Evolutionary conservation across 2,797 vertebrate genomes (phyloP), one percentile per base, ranked within the genome.

Genomic region (Spatula clypeata): DNA sequence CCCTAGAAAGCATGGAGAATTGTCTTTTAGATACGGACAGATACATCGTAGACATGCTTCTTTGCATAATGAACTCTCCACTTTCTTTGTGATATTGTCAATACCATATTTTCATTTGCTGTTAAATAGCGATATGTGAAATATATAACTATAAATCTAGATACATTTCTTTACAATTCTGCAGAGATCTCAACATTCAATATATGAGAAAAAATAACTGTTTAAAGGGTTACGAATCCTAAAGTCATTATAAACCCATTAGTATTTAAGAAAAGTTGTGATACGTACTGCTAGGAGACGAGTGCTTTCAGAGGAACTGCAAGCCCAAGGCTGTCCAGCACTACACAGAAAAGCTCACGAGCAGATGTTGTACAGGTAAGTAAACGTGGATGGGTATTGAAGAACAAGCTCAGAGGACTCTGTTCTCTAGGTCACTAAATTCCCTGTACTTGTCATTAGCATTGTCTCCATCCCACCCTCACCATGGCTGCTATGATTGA

Each of bases 1-100:
- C 55, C 53, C 83, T 71, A 83, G 53, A 90, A 95, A 95, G 47
- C 74, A 71, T 23, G 60, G 38, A 88, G 74, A 92, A 93, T 86
- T 77, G 11, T 74, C 61, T 88, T 85, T 95, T 86, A 54, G 40
- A 67, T 93, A 86, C 34, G 71, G 80, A 40, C 23, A 83, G 67
- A 88, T 62, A 84, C 0, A 3, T 11, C 82, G 82, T 86, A 93
- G 84, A 49, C 20, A 71, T n/a, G 32, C n/a, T 49, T 74, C 47
- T 86, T 42, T 84, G 31, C 29, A 55, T 51, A 24, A 74, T 72
- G 58, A 73, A 6, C 16, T 71, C 89, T 77, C 77, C 66, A 34
- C 38, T 86, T 91, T 72, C 73, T 64, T 64, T 69, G 53, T 19
- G 3, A 19, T 79, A 49, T 45, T 71, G 72, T 75, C 53, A 32